Percentiles rank a stretch among this genome's conserved stretches.
phyloP scores from a whole-genome alignment of 2,888 invertebrate genomes.

The Amiota communis region DNA sequence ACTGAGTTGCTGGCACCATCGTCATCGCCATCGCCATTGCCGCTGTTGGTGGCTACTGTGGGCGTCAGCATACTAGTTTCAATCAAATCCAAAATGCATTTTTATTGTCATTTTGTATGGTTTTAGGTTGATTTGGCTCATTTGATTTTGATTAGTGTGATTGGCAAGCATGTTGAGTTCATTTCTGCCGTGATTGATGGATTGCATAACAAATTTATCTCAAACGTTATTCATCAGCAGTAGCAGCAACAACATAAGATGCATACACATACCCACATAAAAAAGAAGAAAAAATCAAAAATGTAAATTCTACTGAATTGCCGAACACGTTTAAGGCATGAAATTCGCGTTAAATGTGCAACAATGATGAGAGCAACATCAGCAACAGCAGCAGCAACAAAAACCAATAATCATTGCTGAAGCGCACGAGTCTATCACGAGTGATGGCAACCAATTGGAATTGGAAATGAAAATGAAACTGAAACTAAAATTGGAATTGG shows the following conservation, averaged over 20 bases:
- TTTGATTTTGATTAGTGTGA: conserved; percentile 5
- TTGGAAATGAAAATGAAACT: conserved; percentile 53
- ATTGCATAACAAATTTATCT: conserved; percentile 55
- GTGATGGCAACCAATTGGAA: conserved; percentile 49
- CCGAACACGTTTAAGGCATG: not conserved
- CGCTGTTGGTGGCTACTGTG: conserved; percentile 49
- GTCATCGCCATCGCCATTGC: conserved; percentile 20
- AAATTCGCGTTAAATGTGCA: not conserved
- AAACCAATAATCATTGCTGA: not conserved
- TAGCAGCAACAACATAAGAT: conserved; percentile 8
- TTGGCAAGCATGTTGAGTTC: conserved; percentile 53
- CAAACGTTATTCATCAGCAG: conserved; percentile 7
- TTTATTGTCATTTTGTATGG: conserved; percentile 2
- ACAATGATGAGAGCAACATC: not conserved
- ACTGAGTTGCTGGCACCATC: conserved; percentile 1
- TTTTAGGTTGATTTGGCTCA: not conserved
- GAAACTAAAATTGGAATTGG: conserved; percentile 16
- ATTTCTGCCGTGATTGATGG: conserved; percentile 61
- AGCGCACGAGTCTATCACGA: conserved; percentile 21
- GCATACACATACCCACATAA: conserved; percentile 14
- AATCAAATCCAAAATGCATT: conserved; percentile 44
- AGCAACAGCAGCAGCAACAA: too few species aligned
- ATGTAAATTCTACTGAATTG: conserved; percentile 6
- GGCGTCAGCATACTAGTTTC: conserved; percentile 63
- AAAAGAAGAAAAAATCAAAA: conserved; percentile 24